A percentile compares a stretch with the other conserved stretches of the same genome.
Evolutionary conservation across 1,140 invertebrate genomes (phyloP).

Genomic region (Drosophila lacertosa): DNA sequence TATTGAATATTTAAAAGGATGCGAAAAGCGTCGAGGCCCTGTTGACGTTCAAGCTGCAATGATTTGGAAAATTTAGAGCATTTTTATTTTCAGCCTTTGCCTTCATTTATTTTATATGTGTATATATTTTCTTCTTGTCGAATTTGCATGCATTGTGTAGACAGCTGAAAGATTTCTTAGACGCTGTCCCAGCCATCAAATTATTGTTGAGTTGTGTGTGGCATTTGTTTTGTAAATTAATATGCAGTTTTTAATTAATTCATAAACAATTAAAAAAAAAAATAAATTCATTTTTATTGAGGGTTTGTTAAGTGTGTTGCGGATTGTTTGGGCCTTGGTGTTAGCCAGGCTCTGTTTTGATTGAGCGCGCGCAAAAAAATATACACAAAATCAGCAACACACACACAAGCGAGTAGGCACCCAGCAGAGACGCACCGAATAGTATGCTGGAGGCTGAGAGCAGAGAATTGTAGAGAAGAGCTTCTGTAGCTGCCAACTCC

Average conservation of each 20-base stretch:
- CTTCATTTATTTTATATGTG: constrained; percentile 3
- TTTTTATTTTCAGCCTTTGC: constrained; percentile 21
- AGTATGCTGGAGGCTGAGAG: constrained; percentile 38
- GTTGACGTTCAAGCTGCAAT: constrained; percentile 42
- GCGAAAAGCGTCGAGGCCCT: constrained; percentile 25
- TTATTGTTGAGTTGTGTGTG: constrained; percentile 9
- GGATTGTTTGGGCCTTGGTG: constrained; percentile 32
- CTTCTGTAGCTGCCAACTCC: constrained; percentile 41
- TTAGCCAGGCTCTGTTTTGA: constrained; percentile 64
- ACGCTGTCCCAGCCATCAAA: background rate
- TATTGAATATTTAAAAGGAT: constrained; percentile 59
- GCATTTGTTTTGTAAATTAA: background rate
- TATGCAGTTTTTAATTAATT: background rate
- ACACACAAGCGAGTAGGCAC: constrained; percentile 31
- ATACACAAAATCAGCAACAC: constrained; percentile 72
- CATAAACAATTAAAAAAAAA: background rate
- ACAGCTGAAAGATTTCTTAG: constrained; percentile 5
- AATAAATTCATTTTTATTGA: constrained; percentile 5
- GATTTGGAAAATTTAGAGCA: constrained; percentile 64
- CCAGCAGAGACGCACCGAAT: constrained; percentile 48
- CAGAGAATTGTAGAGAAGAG: constrained; percentile 13
- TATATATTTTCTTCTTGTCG: constrained; percentile 1
- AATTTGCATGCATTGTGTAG: constrained; percentile 12
- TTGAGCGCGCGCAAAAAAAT: constrained; percentile 81
- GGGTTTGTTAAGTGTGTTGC: constrained; percentile 8